Conservation (phyloP, 2,113 vertebrate genomes). For the Hassar affinis region DNA sequence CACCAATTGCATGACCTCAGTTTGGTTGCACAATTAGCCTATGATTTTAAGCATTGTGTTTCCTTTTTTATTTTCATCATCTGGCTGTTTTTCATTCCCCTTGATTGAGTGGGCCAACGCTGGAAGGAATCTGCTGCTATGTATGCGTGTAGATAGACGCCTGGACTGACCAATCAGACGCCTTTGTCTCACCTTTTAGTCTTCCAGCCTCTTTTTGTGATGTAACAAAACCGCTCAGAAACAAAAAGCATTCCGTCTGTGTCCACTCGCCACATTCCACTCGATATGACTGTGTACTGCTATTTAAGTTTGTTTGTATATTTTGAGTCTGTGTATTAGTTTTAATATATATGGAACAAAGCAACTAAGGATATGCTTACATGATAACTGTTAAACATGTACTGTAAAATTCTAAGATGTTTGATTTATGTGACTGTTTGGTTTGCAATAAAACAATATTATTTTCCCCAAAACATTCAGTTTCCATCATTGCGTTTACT, state of each 20-base stretch:
- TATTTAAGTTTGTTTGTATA: slow-evolving; percentile 93
- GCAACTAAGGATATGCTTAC: slow-evolving; percentile 77
- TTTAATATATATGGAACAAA: slow-evolving; percentile 94
- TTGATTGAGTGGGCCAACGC: slow-evolving; percentile 55
- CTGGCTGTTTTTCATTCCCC: slow-evolving; percentile 50
- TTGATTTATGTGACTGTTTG: slow-evolving; percentile 86
- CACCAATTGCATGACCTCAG: slow-evolving; percentile 1
- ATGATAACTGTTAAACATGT: slow-evolving; percentile 82
- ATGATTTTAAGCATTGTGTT: background rate
- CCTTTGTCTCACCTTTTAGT: slow-evolving; percentile 68
- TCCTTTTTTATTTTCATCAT: background rate
- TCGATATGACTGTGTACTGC: slow-evolving; percentile 84
- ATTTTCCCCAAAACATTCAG: slow-evolving; percentile 59
- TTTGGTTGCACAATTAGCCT: slow-evolving; percentile 25
- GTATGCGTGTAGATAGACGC: slow-evolving; percentile 57
- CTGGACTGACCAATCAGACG: slow-evolving; percentile 66
- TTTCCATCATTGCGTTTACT: background rate
- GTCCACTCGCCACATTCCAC: slow-evolving; percentile 81
- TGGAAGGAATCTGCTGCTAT: slow-evolving; percentile 56
- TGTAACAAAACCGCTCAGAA: slow-evolving; percentile 70
- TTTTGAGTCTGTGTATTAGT: slow-evolving; percentile 87
- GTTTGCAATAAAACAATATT: slow-evolving; percentile 94
- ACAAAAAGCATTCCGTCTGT: slow-evolving; percentile 72
- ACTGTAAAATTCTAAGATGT: slow-evolving; percentile 95
- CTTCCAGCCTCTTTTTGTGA: slow-evolving; percentile 65